Evolutionary conservation across 2,888 invertebrate species (phyloP).

Genomic region (Microchrysa polita): DNA sequence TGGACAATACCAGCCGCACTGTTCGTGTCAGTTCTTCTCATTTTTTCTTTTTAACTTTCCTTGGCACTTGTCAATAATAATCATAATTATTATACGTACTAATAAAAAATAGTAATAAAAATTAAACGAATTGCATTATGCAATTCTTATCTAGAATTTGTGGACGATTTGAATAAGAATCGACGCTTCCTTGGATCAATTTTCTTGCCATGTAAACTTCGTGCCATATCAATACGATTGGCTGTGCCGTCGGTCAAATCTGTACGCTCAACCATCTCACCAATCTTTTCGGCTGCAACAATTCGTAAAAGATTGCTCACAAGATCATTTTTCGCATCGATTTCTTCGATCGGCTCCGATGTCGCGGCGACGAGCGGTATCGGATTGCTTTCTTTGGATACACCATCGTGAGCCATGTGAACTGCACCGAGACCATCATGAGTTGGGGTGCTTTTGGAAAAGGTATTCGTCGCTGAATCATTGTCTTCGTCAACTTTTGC

Average conservation of each 20-base stretch:
- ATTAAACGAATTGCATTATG: constrained; percentile 25
- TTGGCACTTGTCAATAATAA: constrained; percentile 38
- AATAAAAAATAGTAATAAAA: constrained; percentile 32
- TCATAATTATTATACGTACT: constrained; percentile 47
- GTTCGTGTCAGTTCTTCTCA: neutral
- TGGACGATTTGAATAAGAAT: constrained; percentile 63
- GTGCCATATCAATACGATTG: constrained; percentile 53
- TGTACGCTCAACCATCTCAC: constrained; percentile 30
- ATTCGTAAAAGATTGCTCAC: neutral
- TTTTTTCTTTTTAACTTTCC: constrained; percentile 21
- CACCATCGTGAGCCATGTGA: constrained; percentile 14
- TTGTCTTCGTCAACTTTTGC: constrained; percentile 61
- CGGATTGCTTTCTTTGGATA: neutral
- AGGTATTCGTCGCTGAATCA: constrained; percentile 55
- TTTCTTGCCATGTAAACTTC: constrained; percentile 60
- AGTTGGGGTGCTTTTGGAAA: constrained; percentile 63
- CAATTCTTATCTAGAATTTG: constrained; percentile 52
- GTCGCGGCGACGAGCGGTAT: neutral
- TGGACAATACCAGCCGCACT: too few relatives aligned
- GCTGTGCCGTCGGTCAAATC: neutral
- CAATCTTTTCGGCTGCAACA: constrained; percentile 19
- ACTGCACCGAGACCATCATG: constrained; percentile 53
- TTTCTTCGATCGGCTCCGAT: neutral
- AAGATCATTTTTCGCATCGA: neutral
- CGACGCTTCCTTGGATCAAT: constrained; percentile 66